Base-by-base conservation (phyloP, 2,113 vertebrate genomes). In the Podiceps cristatus region DNA sequence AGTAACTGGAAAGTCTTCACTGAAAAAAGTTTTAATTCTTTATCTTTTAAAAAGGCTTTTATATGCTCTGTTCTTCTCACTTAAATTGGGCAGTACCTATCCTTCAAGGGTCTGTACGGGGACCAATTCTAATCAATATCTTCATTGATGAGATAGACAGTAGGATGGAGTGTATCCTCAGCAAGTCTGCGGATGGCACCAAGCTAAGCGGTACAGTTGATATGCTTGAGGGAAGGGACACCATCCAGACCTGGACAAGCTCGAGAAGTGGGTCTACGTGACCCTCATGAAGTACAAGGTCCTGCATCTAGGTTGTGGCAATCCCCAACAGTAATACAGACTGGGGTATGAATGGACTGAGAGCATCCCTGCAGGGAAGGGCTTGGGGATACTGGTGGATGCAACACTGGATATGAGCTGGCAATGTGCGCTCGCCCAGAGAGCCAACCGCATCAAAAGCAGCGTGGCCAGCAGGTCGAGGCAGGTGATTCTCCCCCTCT, bases 381-480 rank as follows among this genome's bases (percentile, higher is more conserved):
- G 60, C 60, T 18, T 67, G 40, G n/a, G 13, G 16, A 45, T 55
- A 47, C 5, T 7, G 28, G 66, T 50, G 58, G 63, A 63, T 49
- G 4, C 23, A 58, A 71, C 77, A 42, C 7, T 33, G 35, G 35
- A 68, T 33, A 27, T 24, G 18, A 75, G 8, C 33, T 2, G 2
- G 14, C 27, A 75, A 37, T 44, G 18, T 28, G 78, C 0, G 2
- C 37, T 60, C 0, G 0, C 5, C 33, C 47, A 55, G 35, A 59
- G 66, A 5, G 29, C 24, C 25, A 73, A 35, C 5, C 0, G 1
- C 67, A 66, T 52, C 2, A 58, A 64, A 78, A 47, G 19, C 4
- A 73, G 24, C 0, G 0, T 27, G 53, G 6, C 17, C n/a, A 74
- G 40, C 11, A 86, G 19, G 24, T 74, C 0, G 0, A 79, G 53